Evolutionary conservation across 37 sponge, comb jelly and placozoan species (phyloP), one percentile per base, ranked within the genome.

Genomic region (Beroe forskalii): DNA sequence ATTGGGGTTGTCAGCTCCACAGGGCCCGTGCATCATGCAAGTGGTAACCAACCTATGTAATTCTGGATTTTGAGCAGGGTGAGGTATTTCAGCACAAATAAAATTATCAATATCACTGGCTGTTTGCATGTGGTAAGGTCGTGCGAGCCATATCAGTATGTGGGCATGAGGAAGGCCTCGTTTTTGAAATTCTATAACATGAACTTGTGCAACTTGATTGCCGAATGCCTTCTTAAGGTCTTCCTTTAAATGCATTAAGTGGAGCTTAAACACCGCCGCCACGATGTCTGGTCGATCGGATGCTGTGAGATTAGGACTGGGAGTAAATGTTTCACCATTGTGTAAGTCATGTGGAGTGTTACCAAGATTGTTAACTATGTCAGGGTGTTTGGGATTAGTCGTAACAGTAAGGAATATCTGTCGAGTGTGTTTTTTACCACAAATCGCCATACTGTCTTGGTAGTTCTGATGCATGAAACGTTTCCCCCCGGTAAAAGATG

Each of bases 381-480:
- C 92, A 37, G 72, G 90, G 93, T 92, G 93, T 39, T 67, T 76
- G 17, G 94, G 86, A 76, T 93, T 94, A 37, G 91, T 62, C 2
- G 94, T 94, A 28, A 89, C 61, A 0, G 94, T 93, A 24, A 93
- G 30, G 90, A 94, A 91, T 35, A 93, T 63, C n/a, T 90, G 31
- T 33, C 93, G 92, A 2, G 76, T 62, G 41, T 91, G 91, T 48
- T 37, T 89, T 35, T 93, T 93, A 0, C 67, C 0, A 0, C 91
- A 90, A 76, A 92, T 92, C 0, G 94, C 42, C 94, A 94, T 91
- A n/a, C n/a, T n/a, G n/a, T n/a, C n/a, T n/a, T n/a, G n/a, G n/a
- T n/a, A n/a, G n/a, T n/a, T n/a, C n/a, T 40, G 94, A 28, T 93
- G 91, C 93, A 92, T 93, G 60, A 89, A 94, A 32, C 94, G 60